Percentiles rank a stretch among this genome's conserved stretches.
phyloP scores from a whole-genome alignment of 1,140 invertebrate species.

The Ceratina japonica region DNA sequence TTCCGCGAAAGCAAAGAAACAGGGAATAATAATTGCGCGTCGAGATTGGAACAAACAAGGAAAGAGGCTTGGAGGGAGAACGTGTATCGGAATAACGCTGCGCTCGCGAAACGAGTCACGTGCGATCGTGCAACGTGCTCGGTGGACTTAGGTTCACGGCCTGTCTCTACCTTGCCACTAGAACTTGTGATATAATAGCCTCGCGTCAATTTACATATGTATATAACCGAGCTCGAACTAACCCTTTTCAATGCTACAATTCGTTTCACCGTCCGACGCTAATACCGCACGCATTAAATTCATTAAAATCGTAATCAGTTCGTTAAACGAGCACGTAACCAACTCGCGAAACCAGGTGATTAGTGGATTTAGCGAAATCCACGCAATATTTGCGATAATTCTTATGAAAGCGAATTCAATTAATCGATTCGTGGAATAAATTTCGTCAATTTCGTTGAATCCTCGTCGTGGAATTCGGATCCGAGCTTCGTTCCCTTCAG shows the following conservation, averaged over 20 bases:
- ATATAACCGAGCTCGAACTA: conserved; percentile 27
- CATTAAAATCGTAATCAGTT: too few relatives aligned
- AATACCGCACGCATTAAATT: too few relatives aligned
- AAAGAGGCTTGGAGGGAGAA: conserved; percentile 6
- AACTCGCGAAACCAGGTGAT: too few relatives aligned
- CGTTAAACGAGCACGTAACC: too few relatives aligned
- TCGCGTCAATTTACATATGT: conserved; percentile 44
- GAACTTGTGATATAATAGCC: conserved; percentile 68
- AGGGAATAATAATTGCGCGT: too few relatives aligned
- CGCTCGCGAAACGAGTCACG: conserved; percentile 58
- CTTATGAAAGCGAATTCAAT: too few relatives aligned
- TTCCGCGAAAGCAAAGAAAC: too few relatives aligned
- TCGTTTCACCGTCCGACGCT: not conserved
- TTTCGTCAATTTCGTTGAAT: too few relatives aligned
- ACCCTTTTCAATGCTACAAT: not conserved
- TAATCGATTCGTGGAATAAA: too few relatives aligned
- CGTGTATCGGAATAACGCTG: conserved; percentile 27
- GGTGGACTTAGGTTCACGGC: conserved; percentile 65
- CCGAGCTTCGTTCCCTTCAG: too few relatives aligned
- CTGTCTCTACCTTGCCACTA: conserved; percentile 65
- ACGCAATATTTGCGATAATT: too few relatives aligned
- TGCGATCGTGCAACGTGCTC: conserved; percentile 65
- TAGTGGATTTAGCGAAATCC: not conserved
- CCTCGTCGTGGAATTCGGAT: not conserved
- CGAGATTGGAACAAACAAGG: not conserved